phyloP scores from a whole-genome alignment of 1,140 invertebrate genomes.

The Mamestra configurata region DNA sequence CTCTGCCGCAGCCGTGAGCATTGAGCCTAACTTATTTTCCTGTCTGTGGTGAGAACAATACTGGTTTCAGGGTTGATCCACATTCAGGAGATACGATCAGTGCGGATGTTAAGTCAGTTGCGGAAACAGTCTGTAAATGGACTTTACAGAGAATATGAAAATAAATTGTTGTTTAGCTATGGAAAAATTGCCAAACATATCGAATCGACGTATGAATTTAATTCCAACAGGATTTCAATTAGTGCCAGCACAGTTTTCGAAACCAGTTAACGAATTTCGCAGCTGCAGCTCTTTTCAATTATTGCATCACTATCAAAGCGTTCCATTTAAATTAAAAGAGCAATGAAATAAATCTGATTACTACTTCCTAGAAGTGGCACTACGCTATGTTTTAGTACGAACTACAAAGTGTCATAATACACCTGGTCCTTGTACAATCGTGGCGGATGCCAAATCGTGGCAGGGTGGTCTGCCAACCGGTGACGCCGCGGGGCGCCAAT shows the following conservation, averaged over 20 bases:
- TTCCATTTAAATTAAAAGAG: background rate
- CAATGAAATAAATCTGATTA: slow-evolving; percentile 16
- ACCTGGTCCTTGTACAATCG: slow-evolving; percentile 39
- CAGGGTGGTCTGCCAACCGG: slow-evolving; percentile 25
- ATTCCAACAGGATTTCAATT: slow-evolving; percentile 25
- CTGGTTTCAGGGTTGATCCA: slow-evolving; percentile 38
- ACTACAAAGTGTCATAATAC: slow-evolving; percentile 40
- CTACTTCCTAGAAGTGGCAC: slow-evolving; percentile 29
- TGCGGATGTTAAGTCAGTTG: slow-evolving; percentile 8
- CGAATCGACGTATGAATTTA: slow-evolving; percentile 11
- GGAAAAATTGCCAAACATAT: background rate
- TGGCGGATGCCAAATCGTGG: slow-evolving; percentile 10
- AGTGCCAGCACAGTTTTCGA: slow-evolving; percentile 25
- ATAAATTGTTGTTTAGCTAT: background rate
- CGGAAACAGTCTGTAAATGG: slow-evolving; percentile 18
- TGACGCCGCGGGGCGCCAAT: slow-evolving; percentile 45
- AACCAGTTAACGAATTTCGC: slow-evolving; percentile 31
- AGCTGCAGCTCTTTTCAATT: slow-evolving; percentile 31
- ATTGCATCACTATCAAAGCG: slow-evolving; percentile 22
- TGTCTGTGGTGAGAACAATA: slow-evolving; percentile 26
- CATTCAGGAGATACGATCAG: slow-evolving; percentile 32
- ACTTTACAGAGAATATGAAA: slow-evolving; percentile 1
- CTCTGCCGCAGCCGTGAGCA: slow-evolving; percentile 19
- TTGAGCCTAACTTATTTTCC: slow-evolving; percentile 30
- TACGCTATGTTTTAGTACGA: slow-evolving; percentile 4